Evolutionary conservation across 2,797 vertebrate genomes (phyloP), one percentile per base, ranked within the genome.

Genomic region (Epinephelus malabaricus): DNA sequence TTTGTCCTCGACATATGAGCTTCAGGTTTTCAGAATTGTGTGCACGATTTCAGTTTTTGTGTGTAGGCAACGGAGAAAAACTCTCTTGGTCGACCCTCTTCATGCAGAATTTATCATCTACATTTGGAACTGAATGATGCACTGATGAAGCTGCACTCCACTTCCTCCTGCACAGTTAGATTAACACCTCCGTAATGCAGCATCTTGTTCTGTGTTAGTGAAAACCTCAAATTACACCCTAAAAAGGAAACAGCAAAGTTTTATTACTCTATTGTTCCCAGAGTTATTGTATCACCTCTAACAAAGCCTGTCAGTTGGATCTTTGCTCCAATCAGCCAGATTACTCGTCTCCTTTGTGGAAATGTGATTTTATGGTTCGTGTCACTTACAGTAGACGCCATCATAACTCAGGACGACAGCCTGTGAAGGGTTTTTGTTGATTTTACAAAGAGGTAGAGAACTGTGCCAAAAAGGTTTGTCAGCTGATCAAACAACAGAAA

Each of bases 151-250:
- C 11, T 30, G 25, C 27, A 43, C 15, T 18, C 38, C 54, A n/a
- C 18, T 34, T 67, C 23, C 23, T 76, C 73, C 60, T 19, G 73
- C 76, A 23, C 45, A 38, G 46, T 30, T 21, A 18, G 19, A 62
- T 56, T 50, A 78, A 6, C 2, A 7, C 64, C 71, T 73, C 40
- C 17, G 9, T 13, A 7, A 49, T 17, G 68, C 51, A 64, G 58
- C 38, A 27, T 45, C 13, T 27, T 63, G 19, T 43, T 9, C 2
- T 19, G 54, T 38, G 13, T 17, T 14, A 38, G 25, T 14, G 27
- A 50, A 7, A 68, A 11, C 5, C 8, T 46, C 34, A 38, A 23
- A 23, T 25, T 14, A 5, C 64, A 54, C 27, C n/a, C n/a, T 40
- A 9, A 59, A 65, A 30, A 6, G 30, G 18, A 55, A 62, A 23